Evolutionary conservation across 1,140 invertebrate genomes (phyloP), one percentile per base, ranked within the genome.

Genomic region (Drosophila arizonae): DNA sequence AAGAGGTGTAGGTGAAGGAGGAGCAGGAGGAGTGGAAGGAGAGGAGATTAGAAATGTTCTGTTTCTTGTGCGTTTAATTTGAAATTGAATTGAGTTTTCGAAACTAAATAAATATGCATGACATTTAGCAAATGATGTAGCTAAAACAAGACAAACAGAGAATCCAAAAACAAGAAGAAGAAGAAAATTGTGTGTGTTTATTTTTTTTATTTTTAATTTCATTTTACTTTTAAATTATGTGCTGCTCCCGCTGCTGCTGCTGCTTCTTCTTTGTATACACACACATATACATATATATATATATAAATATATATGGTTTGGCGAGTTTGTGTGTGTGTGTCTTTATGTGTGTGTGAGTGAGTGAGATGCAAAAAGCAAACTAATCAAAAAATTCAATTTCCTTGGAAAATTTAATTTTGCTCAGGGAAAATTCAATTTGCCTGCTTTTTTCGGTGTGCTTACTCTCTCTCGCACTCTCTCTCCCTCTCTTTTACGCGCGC

Each of bases 381-480:
- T 88, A 88, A 88, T 88, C 84, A 88, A 88, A 88, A 88, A 88
- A 88, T 88, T 88, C 84, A 88, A 88, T 88, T 88, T 88, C 84
- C 84, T 88, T 88, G 84, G 84, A 88, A 87, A 87, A 88, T 88
- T 88, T 88, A 88, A 88, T 88, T 88, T 88, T 88, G 71, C 80
- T 88, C 85, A 84, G 74, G 80, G 85, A 88, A 88, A 88, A 88
- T 88, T 88, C 85, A 88, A 88, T 88, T 88, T 88, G 84, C 80
- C 70, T 67, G 84, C 81, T 86, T 85, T 79, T 80, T 80, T 81
- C 46, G 76, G 77, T 77, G 68, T 52, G 72, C 64, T 48, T 62
- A 55, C 60, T 56, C 50, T 26, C 78, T 15, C 36, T 58, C 67
- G 10, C 50, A 65, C 43, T 45, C 15, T 15, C 15, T 46, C 43